These are phyloP conservation scores for Brachyalestes nurse DNA, from an alignment of 2,797 vertebrate species.

Conservation along the genomic window DNA sequence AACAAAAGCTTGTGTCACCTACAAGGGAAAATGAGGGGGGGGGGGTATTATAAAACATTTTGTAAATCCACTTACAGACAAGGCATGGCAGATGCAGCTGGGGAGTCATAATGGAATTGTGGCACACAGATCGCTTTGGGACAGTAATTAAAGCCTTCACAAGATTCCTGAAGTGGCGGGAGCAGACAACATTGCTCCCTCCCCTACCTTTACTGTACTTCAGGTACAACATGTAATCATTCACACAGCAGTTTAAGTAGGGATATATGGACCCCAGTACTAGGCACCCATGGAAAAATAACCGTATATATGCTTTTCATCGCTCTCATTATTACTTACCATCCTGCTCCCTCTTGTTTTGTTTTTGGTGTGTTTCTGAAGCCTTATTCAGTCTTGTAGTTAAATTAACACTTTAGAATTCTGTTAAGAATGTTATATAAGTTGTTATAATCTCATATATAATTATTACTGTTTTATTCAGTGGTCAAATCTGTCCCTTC, in stretches of 20 bases:
- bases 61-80: conserved; percentile 30
- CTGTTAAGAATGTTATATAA: no score
- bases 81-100: conserved; percentile 4
- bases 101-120: conserved; percentile 21
- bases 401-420: no score
- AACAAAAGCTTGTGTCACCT: conserved; percentile 62
- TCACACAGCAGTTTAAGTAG: neutral
- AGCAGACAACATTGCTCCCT: neutral
- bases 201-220: neutral
- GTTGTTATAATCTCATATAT: no score
- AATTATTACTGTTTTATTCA: no score
- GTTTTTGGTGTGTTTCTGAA: no score
- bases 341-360: no score
- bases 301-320: no score
- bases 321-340: no score
- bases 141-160: conserved; percentile 22
- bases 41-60: conserved; percentile 39
- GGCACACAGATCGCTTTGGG: conserved; percentile 30
- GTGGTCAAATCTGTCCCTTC: no score
- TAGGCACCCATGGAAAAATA: no score
- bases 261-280: no score
- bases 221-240: conserved; percentile 9
- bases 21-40: conserved; percentile 63
- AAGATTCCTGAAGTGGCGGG: conserved; percentile 15
- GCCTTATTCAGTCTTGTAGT: no score